Evolutionary conservation across 2,888 invertebrate genomes (phyloP).

Genomic region (Noctua fimbriata): DNA sequence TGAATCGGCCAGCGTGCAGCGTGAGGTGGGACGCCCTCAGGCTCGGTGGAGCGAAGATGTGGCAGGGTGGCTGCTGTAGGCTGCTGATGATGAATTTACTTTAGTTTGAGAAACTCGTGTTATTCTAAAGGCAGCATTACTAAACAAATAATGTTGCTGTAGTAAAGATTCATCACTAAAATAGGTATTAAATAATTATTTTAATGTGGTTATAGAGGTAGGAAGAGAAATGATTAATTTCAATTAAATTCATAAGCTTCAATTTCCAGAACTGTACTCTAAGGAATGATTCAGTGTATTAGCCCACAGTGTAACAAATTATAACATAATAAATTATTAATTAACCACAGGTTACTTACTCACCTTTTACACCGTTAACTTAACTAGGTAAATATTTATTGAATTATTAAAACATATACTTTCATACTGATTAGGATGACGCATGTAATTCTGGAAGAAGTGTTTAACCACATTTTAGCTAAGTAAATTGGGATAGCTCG

Average conservation of each 20-base stretch:
- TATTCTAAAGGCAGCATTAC: too few relatives aligned
- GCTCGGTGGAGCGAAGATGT: not conserved
- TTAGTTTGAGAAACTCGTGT: not conserved
- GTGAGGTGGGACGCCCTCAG: too few relatives aligned
- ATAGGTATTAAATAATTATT: not conserved
- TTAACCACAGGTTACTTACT: not conserved
- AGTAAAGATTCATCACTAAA: not conserved
- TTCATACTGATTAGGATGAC: not conserved
- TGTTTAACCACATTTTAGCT: too few relatives aligned
- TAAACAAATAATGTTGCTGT: not conserved
- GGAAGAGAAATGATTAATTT: not conserved
- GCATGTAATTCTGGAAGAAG: not conserved
- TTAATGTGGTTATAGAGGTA: not conserved
- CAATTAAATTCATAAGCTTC: too few relatives aligned
- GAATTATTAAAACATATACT: not conserved
- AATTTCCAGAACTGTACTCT: not conserved
- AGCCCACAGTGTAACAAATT: not conserved
- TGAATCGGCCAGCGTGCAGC: not conserved
- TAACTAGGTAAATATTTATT: not conserved
- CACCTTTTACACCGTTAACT: not conserved
- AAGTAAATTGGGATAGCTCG: too few relatives aligned
- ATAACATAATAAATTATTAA: not conserved
- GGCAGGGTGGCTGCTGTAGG: not conserved
- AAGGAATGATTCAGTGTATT: not conserved
- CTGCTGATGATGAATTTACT: not conserved